phyloP scores from a whole-genome alignment of 2,113 vertebrate species.

The Antechinus stuartii region DNA sequence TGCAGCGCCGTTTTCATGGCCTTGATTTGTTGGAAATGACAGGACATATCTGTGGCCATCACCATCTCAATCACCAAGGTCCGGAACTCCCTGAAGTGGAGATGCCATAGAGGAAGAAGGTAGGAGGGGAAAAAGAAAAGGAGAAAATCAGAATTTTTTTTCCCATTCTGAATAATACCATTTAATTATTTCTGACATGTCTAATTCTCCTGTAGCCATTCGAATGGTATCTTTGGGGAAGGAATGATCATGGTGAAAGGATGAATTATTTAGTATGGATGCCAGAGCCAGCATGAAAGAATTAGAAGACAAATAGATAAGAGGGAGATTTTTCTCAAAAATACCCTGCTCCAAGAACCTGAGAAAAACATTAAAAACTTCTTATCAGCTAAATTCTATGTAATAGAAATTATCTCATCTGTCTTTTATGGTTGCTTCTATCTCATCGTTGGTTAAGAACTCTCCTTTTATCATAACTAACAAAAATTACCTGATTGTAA shows the following conservation, averaged over 20 bases:
- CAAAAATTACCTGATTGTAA: neutral
- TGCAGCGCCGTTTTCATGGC: constrained; percentile 97
- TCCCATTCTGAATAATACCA: constrained; percentile 52
- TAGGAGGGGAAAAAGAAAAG: constrained; percentile 72
- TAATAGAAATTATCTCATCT: neutral
- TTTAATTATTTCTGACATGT: constrained; percentile 71
- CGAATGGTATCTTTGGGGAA: constrained; percentile 34
- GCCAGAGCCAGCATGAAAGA: constrained; percentile 28
- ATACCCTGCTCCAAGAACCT: neutral
- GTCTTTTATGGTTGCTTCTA: neutral
- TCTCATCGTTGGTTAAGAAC: neutral
- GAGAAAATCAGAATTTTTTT: constrained; percentile 64
- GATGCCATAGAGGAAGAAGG: constrained; percentile 32
- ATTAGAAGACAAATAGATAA: constrained; percentile 55
- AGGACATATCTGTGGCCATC: constrained; percentile 98
- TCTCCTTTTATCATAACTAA: neutral
- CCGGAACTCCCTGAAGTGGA: constrained; percentile 91
- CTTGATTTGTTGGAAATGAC: constrained; percentile 99
- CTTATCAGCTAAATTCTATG: constrained; percentile 15
- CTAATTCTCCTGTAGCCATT: constrained; percentile 50
- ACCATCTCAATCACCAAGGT: constrained; percentile 98
- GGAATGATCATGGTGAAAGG: constrained; percentile 34
- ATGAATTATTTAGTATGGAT: constrained; percentile 63
- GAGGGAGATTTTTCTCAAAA: constrained; percentile 31
- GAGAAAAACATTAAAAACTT: neutral